phyloP scores from a whole-genome alignment of 1,140 invertebrate genomes.

The Calliphora vicina region DNA sequence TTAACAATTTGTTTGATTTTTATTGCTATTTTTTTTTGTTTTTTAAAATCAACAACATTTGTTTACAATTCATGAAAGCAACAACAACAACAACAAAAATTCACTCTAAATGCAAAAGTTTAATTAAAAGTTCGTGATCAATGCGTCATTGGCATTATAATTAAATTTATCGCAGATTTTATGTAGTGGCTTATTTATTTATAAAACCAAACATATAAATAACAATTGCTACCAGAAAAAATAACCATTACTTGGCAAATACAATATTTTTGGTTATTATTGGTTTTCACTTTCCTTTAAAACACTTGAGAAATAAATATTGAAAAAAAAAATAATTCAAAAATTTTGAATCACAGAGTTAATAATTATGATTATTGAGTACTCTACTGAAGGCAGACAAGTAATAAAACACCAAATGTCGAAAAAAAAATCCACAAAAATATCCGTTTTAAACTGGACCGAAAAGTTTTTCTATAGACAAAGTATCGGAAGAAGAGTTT shows the following conservation, averaged over 20 bases:
- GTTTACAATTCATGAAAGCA: not conserved
- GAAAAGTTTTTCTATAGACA: too few species aligned
- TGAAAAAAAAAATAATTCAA: too few species aligned
- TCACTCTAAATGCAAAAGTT: slow-evolving; percentile 26
- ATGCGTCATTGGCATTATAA: slow-evolving; percentile 37
- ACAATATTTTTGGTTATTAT: not conserved
- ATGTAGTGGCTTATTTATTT: not conserved
- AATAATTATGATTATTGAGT: too few species aligned
- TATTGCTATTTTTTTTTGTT: not conserved
- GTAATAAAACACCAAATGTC: too few species aligned
- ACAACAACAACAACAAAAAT: not conserved
- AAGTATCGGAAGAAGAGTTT: too few species aligned
- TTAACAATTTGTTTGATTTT: slow-evolving; percentile 18
- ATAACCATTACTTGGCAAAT: not conserved
- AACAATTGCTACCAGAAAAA: not conserved
- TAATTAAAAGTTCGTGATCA: slow-evolving; percentile 35
- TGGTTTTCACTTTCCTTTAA: not conserved
- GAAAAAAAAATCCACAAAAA: too few species aligned
- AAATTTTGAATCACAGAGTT: too few species aligned
- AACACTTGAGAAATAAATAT: not conserved
- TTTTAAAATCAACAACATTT: not conserved
- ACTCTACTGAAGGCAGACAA: too few species aligned
- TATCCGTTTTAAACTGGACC: too few species aligned
- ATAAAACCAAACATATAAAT: not conserved
- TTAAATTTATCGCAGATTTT: slow-evolving; percentile 31